These are phyloP conservation scores for Pheosia tremula DNA, from an alignment of 2,888 invertebrate species.

Conservation along the genomic window DNA sequence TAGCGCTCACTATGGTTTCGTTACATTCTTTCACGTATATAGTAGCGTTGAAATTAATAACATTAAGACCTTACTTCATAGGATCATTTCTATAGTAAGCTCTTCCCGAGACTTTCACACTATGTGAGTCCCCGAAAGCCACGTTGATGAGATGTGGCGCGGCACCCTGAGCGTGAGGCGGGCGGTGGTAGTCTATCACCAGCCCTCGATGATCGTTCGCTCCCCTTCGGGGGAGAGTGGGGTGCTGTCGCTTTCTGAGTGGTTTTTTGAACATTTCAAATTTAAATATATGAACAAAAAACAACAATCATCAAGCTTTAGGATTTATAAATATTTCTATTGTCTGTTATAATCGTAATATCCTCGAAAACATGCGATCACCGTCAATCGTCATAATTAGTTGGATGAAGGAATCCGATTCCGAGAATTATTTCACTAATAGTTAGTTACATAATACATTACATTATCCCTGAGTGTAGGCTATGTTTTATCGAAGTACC, in stretches of 20 bases:
- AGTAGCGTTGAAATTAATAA: neutral
- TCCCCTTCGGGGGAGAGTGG: slow-evolving; percentile 32
- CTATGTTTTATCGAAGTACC: no score
- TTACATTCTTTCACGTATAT: neutral
- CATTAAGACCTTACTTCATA: slow-evolving; percentile 42
- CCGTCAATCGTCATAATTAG: no score
- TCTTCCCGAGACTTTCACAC: slow-evolving; percentile 38
- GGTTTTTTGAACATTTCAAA: slow-evolving; percentile 18
- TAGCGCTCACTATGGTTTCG: slow-evolving; percentile 14
- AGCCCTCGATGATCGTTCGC: slow-evolving; percentile 49
- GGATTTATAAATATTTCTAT: no score
- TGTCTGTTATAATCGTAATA: no score
- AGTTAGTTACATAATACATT: no score
- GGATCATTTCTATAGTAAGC: slow-evolving; percentile 46
- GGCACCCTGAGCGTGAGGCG: slow-evolving; percentile 34
- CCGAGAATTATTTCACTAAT: no score
- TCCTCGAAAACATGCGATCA: no score
- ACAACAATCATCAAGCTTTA: no score
- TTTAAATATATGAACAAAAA: no score
- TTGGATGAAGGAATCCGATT: no score
- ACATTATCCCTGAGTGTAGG: no score
- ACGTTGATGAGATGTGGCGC: slow-evolving; percentile 45
- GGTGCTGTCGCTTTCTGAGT: slow-evolving; percentile 41
- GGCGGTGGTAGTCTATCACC: slow-evolving; percentile 25
- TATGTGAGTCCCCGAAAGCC: slow-evolving; percentile 35